Evolutionary conservation across 2,797 vertebrate genomes (phyloP).

Genomic region (Xiphorhynchus erythropygius): DNA sequence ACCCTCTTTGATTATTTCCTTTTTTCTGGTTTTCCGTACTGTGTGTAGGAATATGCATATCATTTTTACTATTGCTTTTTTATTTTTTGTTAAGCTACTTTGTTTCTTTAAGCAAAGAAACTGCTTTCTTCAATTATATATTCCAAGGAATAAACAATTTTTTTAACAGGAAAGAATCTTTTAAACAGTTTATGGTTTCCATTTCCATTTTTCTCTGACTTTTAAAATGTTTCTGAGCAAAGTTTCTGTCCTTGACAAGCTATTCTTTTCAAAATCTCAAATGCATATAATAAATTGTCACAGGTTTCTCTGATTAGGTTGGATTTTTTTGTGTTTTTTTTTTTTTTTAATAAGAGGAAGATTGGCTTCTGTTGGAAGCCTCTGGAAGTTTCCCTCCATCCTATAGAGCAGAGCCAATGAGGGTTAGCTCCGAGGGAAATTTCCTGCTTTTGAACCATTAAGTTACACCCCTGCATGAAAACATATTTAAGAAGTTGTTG

Average conservation of each 20-base stretch:
- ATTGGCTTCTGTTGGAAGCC: no score
- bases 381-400: no score
- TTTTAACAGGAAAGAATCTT: background rate
- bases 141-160: background rate
- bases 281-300: background rate
- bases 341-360: no score
- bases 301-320: no score
- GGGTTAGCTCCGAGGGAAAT: no score
- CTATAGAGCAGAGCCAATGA: no score
- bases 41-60: background rate
- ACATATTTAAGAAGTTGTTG: no score
- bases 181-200: background rate
- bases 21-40: background rate
- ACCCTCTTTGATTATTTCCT: background rate
- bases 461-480: no score
- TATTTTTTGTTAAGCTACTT: background rate
- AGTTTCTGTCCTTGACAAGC: background rate
- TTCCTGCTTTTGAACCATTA: no score
- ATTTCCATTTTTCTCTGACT: background rate
- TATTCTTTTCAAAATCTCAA: background rate
- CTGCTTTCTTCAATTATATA: background rate
- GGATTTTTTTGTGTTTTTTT: no score
- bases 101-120: background rate
- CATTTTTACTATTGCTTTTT: background rate
- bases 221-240: background rate